Conservation (phyloP, 2,113 vertebrate genomes). For the Salvelinus fontinalis region DNA sequence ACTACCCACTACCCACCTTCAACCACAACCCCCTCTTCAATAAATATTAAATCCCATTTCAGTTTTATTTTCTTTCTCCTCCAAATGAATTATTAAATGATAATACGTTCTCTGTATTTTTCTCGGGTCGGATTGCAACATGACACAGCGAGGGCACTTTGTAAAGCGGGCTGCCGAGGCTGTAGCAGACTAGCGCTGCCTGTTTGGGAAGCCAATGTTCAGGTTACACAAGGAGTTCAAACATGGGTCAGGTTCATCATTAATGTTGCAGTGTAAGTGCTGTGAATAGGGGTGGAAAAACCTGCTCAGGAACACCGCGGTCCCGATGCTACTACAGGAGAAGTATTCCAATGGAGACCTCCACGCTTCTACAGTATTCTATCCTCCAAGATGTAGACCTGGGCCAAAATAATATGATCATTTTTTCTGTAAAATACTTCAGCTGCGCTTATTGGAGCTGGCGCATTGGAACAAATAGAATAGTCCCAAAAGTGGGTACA, state of each 20-base stretch:
- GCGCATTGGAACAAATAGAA: too few relatives aligned
- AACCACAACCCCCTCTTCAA: constrained; percentile 3
- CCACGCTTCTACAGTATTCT: background rate
- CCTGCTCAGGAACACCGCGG: background rate
- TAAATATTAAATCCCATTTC: constrained; percentile 52
- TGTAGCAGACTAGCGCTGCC: background rate
- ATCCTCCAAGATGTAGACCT: too few relatives aligned
- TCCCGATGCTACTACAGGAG: background rate
- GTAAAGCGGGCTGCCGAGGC: constrained; percentile 27
- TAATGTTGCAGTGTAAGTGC: constrained; percentile 50
- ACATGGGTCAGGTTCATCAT: constrained; percentile 34
- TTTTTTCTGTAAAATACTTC: too few relatives aligned
- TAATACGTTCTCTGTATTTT: constrained; percentile 29
- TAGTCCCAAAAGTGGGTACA: too few relatives aligned
- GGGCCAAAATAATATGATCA: too few relatives aligned
- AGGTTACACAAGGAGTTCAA: constrained; percentile 39
- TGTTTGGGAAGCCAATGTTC: constrained; percentile 22
- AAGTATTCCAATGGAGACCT: background rate
- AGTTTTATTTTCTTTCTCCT: constrained; percentile 21
- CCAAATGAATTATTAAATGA: constrained; percentile 50
- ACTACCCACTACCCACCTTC: background rate
- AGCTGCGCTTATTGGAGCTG: too few relatives aligned
- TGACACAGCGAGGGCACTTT: constrained; percentile 44
- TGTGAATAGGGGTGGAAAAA: constrained; percentile 7
- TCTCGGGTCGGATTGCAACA: constrained; percentile 32